phyloP scores from a whole-genome alignment of 2,888 invertebrate species.

The Stratiomys singularior region DNA sequence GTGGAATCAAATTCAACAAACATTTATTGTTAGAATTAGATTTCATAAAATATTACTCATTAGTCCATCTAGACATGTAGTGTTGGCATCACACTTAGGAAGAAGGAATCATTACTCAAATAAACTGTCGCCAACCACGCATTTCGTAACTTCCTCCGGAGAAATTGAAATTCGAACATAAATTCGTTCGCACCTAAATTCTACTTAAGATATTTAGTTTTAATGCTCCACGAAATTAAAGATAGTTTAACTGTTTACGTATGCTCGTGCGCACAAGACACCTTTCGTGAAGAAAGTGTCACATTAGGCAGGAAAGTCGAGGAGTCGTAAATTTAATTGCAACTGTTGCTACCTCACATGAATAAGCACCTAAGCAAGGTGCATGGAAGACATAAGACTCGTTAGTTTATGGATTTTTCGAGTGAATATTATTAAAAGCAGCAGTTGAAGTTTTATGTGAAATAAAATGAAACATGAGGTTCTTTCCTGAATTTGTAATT shows the following conservation, averaged over 20 bases:
- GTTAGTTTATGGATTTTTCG: neutral
- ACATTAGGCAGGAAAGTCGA: neutral
- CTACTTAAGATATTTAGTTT: neutral
- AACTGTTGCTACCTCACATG: neutral
- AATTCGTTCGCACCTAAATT: neutral
- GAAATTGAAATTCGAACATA: neutral
- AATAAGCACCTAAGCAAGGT: neutral
- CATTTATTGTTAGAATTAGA: too few relatives aligned
- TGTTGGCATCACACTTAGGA: too few relatives aligned
- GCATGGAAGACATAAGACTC: neutral
- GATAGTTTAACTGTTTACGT: neutral
- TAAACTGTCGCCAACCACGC: too few relatives aligned
- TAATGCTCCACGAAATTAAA: neutral
- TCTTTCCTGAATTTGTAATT: neutral
- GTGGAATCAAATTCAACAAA: too few relatives aligned
- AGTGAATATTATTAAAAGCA: neutral
- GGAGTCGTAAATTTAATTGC: constrained; percentile 5
- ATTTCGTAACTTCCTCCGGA: too few relatives aligned
- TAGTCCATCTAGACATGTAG: too few relatives aligned
- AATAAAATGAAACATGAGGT: neutral
- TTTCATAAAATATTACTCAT: too few relatives aligned
- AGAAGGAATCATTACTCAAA: too few relatives aligned
- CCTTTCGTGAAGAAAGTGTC: too few relatives aligned
- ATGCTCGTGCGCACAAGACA: too few relatives aligned
- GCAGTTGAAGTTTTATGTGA: neutral